These are phyloP conservation scores for Brachirus orientalis DNA, from an alignment of 2,113 vertebrate genomes.

Conservation along the genomic window DNA sequence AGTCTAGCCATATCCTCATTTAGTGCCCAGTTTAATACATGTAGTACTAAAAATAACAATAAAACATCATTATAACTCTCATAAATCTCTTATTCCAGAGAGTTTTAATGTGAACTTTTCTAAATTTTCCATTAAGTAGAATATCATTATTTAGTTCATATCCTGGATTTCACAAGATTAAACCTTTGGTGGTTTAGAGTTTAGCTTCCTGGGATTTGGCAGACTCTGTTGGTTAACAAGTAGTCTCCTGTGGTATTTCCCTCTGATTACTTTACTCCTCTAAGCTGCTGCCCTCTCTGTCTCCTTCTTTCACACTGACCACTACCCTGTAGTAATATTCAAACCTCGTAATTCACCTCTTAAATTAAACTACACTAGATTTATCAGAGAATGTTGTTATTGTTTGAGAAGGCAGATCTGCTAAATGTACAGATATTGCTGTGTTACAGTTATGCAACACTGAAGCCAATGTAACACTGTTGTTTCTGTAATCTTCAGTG, in stretches of 20 bases:
- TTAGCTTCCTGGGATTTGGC: constrained; percentile 54
- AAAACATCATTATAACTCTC: not conserved
- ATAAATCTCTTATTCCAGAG: constrained; percentile 28
- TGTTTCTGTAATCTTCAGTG: not conserved
- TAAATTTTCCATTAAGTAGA: constrained; percentile 10
- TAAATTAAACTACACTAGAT: not conserved
- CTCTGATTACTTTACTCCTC: constrained; percentile 63
- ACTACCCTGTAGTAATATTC: constrained; percentile 24
- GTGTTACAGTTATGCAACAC: not conserved
- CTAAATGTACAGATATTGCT: constrained; percentile 7
- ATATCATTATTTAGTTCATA: constrained; percentile 13
- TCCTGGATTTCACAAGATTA: constrained; percentile 26
- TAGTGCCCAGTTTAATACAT: constrained; percentile 7
- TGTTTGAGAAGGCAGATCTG: not conserved
- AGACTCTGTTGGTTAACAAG: constrained; percentile 67
- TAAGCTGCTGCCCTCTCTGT: constrained; percentile 66
- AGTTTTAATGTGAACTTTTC: too few relatives aligned
- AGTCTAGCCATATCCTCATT: constrained; percentile 61
- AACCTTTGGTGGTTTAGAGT: constrained; percentile 22
- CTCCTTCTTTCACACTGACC: constrained; percentile 53
- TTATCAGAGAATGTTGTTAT: not conserved
- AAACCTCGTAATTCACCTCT: constrained; percentile 15
- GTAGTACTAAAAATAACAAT: not conserved
- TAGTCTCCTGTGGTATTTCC: constrained; percentile 63
- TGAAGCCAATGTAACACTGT: not conserved